Evolutionary conservation across 2,888 invertebrate species (phyloP), one percentile per base, ranked within the genome.

Genomic region (Heliconius cydno): DNA sequence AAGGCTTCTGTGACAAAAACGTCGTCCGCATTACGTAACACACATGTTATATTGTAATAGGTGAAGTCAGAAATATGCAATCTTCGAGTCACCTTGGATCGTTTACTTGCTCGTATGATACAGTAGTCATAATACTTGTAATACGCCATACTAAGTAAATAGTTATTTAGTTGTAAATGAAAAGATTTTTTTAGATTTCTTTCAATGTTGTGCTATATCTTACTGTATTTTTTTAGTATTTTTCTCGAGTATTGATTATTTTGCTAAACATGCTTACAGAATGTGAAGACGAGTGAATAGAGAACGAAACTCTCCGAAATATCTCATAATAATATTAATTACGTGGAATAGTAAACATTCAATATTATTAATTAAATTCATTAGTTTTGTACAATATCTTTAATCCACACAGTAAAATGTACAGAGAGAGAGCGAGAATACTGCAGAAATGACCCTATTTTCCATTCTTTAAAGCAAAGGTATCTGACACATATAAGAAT

Each of bases 1-100:
- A 74, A 65, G 78, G 78, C 34, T 78, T 78, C 65, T n/a, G 10
- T 66, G 46, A 28, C 66, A 25, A 74, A 78, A 78, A 73, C 75
- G 46, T 41, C 28, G 75, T 38, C 75, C 75, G 74, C 34, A 63
- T 75, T 75, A n/a, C 75, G 46, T 66, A 75, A 75, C 28, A 46
- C 75, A 75, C 66, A 75, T 75, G 75, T 66, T 75, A 66, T 65
- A 65, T 25, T 65, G 65, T 65, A 75, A 30, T 22, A 73, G 70
- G 70, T 70, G 70, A 73, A 73, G 52, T 57, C 57, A 65, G 41
- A 66, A 75, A 65, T 28, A 75, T 65, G 28, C 75, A 75, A 63
- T 65, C 75, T 38, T 38, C 63, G 41, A 66, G 73, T 73, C 34
- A 73, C 73, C 73, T 73, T 73, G 73, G 57, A 60, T 60, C 38